Percentiles rank a stretch among this genome's conserved stretches.
Conservation (phyloP, 1,140 invertebrate species). For the Hesperophylax magnus region DNA sequence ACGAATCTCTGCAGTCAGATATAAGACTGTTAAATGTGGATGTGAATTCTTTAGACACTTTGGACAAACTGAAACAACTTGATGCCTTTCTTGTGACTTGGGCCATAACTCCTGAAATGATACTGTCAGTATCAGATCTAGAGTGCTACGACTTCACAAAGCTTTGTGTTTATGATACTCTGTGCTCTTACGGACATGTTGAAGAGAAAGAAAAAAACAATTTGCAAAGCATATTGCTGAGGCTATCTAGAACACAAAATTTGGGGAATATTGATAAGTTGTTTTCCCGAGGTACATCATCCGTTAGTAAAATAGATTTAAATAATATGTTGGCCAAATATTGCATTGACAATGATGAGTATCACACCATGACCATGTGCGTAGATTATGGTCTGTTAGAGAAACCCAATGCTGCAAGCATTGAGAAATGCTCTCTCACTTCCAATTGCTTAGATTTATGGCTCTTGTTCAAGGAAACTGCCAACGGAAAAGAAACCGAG, state of each 20-base stretch:
- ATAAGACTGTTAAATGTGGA: conserved; percentile 42
- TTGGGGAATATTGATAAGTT: conserved; percentile 70
- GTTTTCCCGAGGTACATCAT: conserved; percentile 70
- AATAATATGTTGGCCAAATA: conserved; percentile 70
- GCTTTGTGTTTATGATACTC: conserved; percentile 70
- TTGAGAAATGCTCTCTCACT: conserved; percentile 44
- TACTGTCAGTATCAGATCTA: conserved; percentile 67
- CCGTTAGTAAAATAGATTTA: conserved; percentile 70
- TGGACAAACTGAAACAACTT: conserved; percentile 63
- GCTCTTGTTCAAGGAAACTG: conserved; percentile 68
- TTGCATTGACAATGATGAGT: conserved; percentile 71
- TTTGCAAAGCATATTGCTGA: conserved; percentile 69
- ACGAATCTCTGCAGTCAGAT: conserved; percentile 38
- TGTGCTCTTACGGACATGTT: conserved; percentile 72
- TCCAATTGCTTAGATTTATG: conserved; percentile 68
- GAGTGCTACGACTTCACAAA: conserved; percentile 70
- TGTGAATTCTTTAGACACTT: conserved; percentile 24
- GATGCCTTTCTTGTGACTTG: conserved; percentile 70
- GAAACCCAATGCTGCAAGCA: conserved; percentile 60
- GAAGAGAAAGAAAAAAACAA: conserved; percentile 68
- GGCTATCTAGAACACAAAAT: conserved; percentile 70
- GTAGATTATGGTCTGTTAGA: conserved; percentile 65
- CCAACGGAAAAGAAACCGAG: conserved; percentile 65
- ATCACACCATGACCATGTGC: conserved; percentile 68
- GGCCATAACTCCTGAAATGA: conserved; percentile 73